Percentiles rank a stretch among this genome's conserved stretches.
Evolutionary conservation across 2,888 invertebrate genomes (phyloP).

Genomic region (Agrypnus murinus): DNA sequence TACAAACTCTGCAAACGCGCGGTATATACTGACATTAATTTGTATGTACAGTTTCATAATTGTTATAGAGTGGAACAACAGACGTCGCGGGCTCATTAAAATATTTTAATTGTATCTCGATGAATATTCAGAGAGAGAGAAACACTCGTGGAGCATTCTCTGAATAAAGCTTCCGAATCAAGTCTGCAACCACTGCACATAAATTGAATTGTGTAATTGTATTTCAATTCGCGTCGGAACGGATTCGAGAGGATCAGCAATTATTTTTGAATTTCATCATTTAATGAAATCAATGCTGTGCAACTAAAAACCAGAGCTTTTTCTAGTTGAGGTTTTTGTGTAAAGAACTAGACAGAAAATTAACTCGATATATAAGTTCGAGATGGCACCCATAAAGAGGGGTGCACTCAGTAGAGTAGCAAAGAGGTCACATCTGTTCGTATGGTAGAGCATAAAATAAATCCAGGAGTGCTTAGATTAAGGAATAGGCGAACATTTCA

Average conservation of each 20-base stretch:
- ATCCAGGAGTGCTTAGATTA: slow-evolving; percentile 62
- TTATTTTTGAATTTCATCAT: no score
- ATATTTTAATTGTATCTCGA: slow-evolving; percentile 69
- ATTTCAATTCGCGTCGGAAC: no score
- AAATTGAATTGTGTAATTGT: slow-evolving; percentile 47
- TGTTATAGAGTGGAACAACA: slow-evolving; percentile 47
- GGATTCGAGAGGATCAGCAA: no score
- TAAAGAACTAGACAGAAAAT: no score
- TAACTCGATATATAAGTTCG: no score
- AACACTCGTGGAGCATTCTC: slow-evolving; percentile 59
- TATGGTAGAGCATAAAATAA: slow-evolving; percentile 64
- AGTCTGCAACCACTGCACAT: slow-evolving; percentile 35
- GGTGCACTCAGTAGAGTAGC: no score
- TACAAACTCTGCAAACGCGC: no score
- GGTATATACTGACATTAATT: no score
- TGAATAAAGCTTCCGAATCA: slow-evolving; percentile 21
- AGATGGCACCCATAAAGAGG: no score
- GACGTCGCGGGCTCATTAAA: slow-evolving; percentile 64
- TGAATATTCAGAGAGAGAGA: slow-evolving; percentile 65
- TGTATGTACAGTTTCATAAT: slow-evolving; percentile 43
- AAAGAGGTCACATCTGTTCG: slow-evolving; percentile 62
- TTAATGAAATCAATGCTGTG: no score
- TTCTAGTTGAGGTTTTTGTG: no score
- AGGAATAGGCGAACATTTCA: slow-evolving; percentile 59
- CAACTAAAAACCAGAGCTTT: no score